A percentile compares a stretch with the other conserved stretches of the same genome.
Conservation (phyloP, 2,797 vertebrate genomes). For the Gouania willdenowi region DNA sequence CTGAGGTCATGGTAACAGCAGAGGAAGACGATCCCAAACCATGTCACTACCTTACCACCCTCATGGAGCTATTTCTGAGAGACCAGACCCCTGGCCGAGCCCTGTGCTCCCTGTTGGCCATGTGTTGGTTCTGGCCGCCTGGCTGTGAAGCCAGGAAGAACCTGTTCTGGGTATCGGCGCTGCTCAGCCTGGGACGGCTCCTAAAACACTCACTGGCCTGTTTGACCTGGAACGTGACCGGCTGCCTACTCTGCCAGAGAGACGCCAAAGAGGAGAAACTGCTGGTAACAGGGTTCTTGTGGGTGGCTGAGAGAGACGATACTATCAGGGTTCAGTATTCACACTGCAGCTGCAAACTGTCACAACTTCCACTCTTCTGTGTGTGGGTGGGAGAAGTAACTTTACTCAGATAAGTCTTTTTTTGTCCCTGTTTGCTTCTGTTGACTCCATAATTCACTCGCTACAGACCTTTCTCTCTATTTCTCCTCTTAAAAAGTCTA, state of each 20-base stretch:
- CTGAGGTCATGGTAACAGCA: conserved; percentile 2
- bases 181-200: conserved; percentile 51
- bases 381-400: conserved; percentile 9
- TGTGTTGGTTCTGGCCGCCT: conserved; percentile 64
- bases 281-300: conserved; percentile 55
- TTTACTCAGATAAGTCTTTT: background rate
- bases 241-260: conserved; percentile 60
- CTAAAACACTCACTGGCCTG: conserved; percentile 58
- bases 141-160: conserved; percentile 40
- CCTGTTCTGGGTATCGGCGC: conserved; percentile 53
- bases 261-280: conserved; percentile 31
- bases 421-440: background rate
- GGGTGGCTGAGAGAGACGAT: background rate
- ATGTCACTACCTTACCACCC: conserved; percentile 51
- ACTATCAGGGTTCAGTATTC: conserved; percentile 4
- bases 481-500: too few relatives aligned
- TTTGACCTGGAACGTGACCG: conserved; percentile 43
- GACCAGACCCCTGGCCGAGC: conserved; percentile 52
- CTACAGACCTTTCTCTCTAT: too few relatives aligned
- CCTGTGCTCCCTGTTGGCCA: conserved; percentile 57
- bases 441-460: too few relatives aligned
- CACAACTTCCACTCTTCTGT: conserved; percentile 19
- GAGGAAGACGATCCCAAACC: conserved; percentile 29
- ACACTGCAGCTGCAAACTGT: conserved; percentile 17
- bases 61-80: conserved; percentile 49